These are phyloP conservation scores for Crossocerus cetratus DNA, from an alignment of 2,888 invertebrate genomes.

Conservation along the genomic window DNA sequence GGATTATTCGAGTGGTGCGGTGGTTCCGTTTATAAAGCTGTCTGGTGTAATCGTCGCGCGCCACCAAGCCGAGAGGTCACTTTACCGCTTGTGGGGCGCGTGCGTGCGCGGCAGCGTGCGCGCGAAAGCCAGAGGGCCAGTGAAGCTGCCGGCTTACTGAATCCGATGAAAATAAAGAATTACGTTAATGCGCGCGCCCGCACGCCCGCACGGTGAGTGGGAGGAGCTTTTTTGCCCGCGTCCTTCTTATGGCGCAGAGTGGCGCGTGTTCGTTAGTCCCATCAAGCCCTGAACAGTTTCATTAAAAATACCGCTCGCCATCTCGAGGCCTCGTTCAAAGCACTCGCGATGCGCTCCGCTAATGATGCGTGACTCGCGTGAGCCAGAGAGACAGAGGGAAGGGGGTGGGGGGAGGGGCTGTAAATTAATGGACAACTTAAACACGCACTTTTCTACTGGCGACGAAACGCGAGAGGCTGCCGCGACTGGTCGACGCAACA, in stretches of 20 bases:
- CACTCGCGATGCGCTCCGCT: slow-evolving; percentile 22
- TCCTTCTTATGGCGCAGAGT: too few relatives aligned
- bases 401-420: slow-evolving; percentile 9
- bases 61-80: too few relatives aligned
- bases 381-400: slow-evolving; percentile 15
- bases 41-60: too few relatives aligned
- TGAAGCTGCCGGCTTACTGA: too few relatives aligned
- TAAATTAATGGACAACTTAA: slow-evolving; percentile 30
- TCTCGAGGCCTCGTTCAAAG: slow-evolving; percentile 30
- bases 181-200: background rate
- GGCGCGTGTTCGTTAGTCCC: slow-evolving; percentile 43
- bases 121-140: too few relatives aligned
- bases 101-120: too few relatives aligned
- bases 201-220: background rate
- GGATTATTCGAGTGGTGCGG: too few relatives aligned
- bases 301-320: slow-evolving; percentile 46
- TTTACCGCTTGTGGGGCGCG: too few relatives aligned
- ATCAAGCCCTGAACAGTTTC: slow-evolving; percentile 51
- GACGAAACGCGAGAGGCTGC: too few relatives aligned
- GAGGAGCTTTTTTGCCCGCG: slow-evolving; percentile 6
- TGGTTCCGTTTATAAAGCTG: too few relatives aligned
- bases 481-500: too few relatives aligned
- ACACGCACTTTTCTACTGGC: background rate
- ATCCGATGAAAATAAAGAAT: background rate
- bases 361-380: slow-evolving; percentile 34